Conservation (phyloP, 2,797 vertebrate genomes). For the Schizothorax lantsangensis region DNA sequence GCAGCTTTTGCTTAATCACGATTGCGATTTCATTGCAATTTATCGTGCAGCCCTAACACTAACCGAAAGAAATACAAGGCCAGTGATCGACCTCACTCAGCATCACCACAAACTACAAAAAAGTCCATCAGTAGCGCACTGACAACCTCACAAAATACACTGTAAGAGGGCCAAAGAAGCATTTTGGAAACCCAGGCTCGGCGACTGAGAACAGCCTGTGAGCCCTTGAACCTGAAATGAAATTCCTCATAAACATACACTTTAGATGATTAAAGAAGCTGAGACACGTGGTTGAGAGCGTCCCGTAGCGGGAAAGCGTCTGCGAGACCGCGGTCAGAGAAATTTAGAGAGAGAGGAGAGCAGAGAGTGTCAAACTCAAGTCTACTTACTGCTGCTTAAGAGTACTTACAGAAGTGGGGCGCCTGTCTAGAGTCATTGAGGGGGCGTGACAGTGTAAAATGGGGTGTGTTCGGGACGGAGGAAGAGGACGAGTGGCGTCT, state of each 20-base stretch:
- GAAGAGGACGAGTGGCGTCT: slow-evolving; percentile 76
- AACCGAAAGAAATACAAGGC: slow-evolving; percentile 1
- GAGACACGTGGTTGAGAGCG: slow-evolving; percentile 49
- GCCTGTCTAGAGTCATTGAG: slow-evolving; percentile 77
- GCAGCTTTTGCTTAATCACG: too few species aligned
- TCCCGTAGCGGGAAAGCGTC: slow-evolving; percentile 41
- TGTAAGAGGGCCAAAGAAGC: neutral
- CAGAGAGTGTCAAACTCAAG: slow-evolving; percentile 55
- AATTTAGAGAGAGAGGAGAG: slow-evolving; percentile 55
- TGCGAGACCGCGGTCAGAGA: slow-evolving; percentile 49
- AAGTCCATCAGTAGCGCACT: neutral
- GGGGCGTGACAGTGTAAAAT: slow-evolving; percentile 79
- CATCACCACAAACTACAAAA: slow-evolving; percentile 12
- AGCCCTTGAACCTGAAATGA: slow-evolving; percentile 3
- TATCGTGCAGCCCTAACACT: neutral
- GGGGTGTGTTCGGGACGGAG: slow-evolving; percentile 74
- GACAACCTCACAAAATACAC: neutral
- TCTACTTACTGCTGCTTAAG: slow-evolving; percentile 77
- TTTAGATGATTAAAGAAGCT: slow-evolving; percentile 53
- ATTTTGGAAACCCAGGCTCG: neutral
- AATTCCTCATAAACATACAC: slow-evolving; percentile 56
- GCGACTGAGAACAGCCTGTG: slow-evolving; percentile 6
- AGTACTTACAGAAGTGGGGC: slow-evolving; percentile 82
- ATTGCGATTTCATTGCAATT: neutral
- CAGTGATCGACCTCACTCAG: neutral